phyloP scores from a whole-genome alignment of 1,140 invertebrate species.

The Trinorchestia longiramus region DNA sequence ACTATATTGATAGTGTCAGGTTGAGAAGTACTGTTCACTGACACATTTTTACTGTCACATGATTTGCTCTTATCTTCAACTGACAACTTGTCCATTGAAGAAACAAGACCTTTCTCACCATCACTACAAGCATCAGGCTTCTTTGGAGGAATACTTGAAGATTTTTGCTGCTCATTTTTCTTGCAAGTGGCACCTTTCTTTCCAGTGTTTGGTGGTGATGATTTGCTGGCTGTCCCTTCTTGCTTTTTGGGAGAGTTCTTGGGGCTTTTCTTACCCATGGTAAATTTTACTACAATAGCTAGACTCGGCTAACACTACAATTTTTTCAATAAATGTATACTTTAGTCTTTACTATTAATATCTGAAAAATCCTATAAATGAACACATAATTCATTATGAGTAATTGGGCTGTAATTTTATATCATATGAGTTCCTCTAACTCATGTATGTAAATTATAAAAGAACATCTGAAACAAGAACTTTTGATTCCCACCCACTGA shows the following conservation, averaged over 20 bases:
- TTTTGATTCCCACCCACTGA: too few relatives aligned
- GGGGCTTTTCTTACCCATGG: slow-evolving; percentile 42
- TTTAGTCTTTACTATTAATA: too few relatives aligned
- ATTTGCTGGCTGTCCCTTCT: background rate
- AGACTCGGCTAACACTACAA: background rate
- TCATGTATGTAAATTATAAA: too few relatives aligned
- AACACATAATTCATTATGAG: too few relatives aligned
- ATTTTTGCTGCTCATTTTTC: background rate
- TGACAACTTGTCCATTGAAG: background rate
- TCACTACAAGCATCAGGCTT: background rate
- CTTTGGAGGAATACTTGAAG: background rate
- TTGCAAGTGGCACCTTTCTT: slow-evolving; percentile 11
- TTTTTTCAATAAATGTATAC: background rate
- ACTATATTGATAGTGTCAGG: background rate
- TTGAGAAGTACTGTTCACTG: background rate
- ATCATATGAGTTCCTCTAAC: too few relatives aligned
- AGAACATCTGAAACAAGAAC: too few relatives aligned
- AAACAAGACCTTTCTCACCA: background rate
- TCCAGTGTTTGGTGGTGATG: slow-evolving; percentile 15
- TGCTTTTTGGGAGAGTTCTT: slow-evolving; percentile 38
- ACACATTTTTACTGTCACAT: background rate
- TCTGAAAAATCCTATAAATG: too few relatives aligned
- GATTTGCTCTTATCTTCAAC: background rate
- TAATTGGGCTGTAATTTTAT: too few relatives aligned
- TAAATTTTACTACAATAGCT: background rate